Evolutionary conservation across 2,113 vertebrate genomes (phyloP), one percentile per base, ranked within the genome.

Genomic region (Zosterops hypoxanthus): DNA sequence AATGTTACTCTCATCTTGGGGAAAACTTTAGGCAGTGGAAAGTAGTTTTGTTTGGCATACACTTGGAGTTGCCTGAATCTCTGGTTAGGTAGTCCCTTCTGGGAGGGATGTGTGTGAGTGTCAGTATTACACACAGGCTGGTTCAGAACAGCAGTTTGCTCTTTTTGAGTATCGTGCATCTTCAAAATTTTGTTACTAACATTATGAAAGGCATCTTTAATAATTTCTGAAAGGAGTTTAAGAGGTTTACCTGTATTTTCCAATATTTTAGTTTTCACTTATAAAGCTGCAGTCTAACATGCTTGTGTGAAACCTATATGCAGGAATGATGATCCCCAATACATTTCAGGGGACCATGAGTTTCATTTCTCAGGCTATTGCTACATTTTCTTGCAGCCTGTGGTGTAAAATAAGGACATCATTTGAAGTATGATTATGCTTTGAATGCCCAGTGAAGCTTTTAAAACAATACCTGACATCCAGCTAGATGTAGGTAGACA

Each of bases 1-100:
- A 98, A 98, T 94, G 76, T 96, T 96, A 96, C 95, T 98, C 95
- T 97, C 78, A 96, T 98, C 96, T 97, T 96, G 95, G 91, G 97
- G 90, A 97, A 97, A 97, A 88, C 85, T 85, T 97, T 94, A 97
- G 95, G 97, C 97, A 95, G 95, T 49, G 79, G 91, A 97, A 94
- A 88, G 82, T 69, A 96, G 80, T 95, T 98, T 98, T 98, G 46
- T 94, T 97, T 97, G 97, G 96, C 94, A 93, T 97, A 13, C 80
- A 93, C 72, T 97, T 95, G 97, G 77, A 71, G 93, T 97, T 94
- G 84, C 76, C 94, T 97, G 86, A 88, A 75, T 97, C 82, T 97
- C 76, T 97, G 89, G 82, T 96, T 98, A 71, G 79, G 64, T 75
- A 86, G 56, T 75, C 65, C 70, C 71, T 77, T 96, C 92, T 88